Conservation (phyloP, 2,888 invertebrate species). For the Syritta pipiens region DNA sequence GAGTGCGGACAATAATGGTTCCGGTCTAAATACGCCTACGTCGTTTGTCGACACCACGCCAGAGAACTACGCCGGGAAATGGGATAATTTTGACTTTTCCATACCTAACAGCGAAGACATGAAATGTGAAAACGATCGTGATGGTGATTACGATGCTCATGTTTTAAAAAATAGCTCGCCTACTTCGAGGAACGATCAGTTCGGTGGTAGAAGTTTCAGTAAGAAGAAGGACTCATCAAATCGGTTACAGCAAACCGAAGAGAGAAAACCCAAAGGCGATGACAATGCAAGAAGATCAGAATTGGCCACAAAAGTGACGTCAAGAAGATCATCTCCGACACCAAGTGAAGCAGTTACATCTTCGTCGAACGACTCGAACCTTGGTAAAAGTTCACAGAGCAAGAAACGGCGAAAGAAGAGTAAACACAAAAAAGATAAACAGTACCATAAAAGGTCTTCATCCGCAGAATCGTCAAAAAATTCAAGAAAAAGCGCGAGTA, state of each 20-base stretch:
- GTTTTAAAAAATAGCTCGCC: conserved; percentile 25
- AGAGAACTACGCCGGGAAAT: conserved; percentile 85
- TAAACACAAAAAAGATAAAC: conserved; percentile 83
- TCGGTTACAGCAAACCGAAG: conserved; percentile 26
- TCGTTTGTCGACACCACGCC: conserved; percentile 80
- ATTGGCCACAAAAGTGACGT: conserved; percentile 81
- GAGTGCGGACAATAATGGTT: conserved; percentile 76
- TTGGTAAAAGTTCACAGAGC: conserved; percentile 80
- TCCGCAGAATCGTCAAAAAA: conserved; percentile 76
- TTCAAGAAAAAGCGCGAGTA: conserved; percentile 81
- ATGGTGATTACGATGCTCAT: conserved; percentile 42
- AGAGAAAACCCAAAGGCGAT: conserved; percentile 22
- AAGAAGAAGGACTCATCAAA: conserved; percentile 41
- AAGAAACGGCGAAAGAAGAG: conserved; percentile 81
- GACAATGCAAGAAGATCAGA: conserved; percentile 71
- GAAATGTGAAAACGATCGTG: conserved; percentile 39
- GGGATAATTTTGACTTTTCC: conserved; percentile 64
- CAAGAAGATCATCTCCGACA: conserved; percentile 78
- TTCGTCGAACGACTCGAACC: conserved; percentile 43
- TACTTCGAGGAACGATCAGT: conserved; percentile 26
- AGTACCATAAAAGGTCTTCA: conserved; percentile 81
- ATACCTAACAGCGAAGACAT: conserved; percentile 60
- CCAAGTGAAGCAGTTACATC: conserved; percentile 49
- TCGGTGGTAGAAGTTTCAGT: conserved; percentile 6
- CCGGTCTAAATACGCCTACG: conserved; percentile 68